Conservation (phyloP, 2,113 vertebrate genomes). For the Gymnorhina tibicen region DNA sequence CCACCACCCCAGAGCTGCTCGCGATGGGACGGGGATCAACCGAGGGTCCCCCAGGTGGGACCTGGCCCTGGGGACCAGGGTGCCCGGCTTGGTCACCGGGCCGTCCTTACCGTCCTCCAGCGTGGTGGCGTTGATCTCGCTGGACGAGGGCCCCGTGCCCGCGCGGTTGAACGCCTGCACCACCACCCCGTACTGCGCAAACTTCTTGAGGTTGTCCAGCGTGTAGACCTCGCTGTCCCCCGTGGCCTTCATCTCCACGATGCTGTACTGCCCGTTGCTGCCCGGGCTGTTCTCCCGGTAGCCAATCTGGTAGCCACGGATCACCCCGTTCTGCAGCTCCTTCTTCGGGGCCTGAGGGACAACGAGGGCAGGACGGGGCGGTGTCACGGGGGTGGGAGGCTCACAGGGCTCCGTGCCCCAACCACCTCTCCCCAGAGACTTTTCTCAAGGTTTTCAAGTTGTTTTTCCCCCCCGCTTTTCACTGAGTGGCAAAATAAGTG, state of each 20-base stretch:
- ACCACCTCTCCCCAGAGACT: not conserved
- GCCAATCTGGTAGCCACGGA: conserved; percentile 97
- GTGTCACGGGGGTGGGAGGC: not conserved
- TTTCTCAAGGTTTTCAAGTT: not conserved
- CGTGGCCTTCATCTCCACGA: conserved; percentile 97
- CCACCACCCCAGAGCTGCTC: accelerated
- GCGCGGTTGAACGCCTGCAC: conserved; percentile 98
- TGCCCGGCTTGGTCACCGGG: not conserved
- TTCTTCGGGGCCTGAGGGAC: conserved; percentile 87
- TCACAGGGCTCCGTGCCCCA: accelerated
- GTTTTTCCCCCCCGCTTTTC: not conserved
- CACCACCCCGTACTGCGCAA: conserved; percentile 94
- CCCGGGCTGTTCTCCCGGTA: conserved; percentile 96
- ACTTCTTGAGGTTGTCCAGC: conserved; percentile 97
- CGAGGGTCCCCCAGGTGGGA: not conserved
- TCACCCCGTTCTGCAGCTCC: conserved; percentile 95
- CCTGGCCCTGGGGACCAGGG: not conserved
- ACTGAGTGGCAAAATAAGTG: accelerated
- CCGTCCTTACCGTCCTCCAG: conserved; percentile 84
- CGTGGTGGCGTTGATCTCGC: conserved; percentile 96
- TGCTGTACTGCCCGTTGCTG: conserved; percentile 97
- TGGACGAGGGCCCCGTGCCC: conserved; percentile 93
- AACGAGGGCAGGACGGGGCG: not conserved
- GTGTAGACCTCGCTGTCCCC: conserved; percentile 97
- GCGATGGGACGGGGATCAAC: accelerated